Base-by-base conservation (phyloP, 2,888 invertebrate species). In the Synanthedon vespiformis region DNA sequence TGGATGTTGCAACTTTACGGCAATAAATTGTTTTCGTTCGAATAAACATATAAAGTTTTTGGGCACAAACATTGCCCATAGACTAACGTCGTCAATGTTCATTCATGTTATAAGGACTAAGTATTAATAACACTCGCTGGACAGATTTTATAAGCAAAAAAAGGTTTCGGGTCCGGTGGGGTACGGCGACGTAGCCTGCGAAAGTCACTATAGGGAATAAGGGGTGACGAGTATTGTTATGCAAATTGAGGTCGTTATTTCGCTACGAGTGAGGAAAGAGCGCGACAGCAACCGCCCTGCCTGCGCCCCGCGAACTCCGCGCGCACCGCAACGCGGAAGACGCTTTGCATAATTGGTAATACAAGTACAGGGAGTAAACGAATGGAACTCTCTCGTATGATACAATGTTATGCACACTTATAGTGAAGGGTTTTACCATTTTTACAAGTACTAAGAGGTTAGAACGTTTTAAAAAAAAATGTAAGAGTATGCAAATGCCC, bases 171-270 rank as follows among this genome's bases (percentile, higher is more conserved):
- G 79, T 80, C 84, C 84, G 68, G 67, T 75, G 84, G 82, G 85
- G 82, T 73, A 68, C 61, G 58, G 72, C 66, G 67, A 70, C 64
- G 72, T 70, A 70, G 79, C 79, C 82, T 79, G 80, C 74, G 75
- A 80, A 83, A 81, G 83, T 79, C 83, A 71, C 78, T 77, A 80
- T 77, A 70, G 82, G 77, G 80, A 77, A 79, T 79, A 80, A 82
- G 84, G 84, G 85, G 85, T 84, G 84, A 82, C 80, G 78, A 85
- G 83, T 80, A 86, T 85, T 87, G 86, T 86, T 87, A 87, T 87
- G 86, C 79, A 86, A 86, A 87, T 86, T 83, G 83, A 82, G 84
- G 86, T 86, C 85, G 85, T 87, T 85, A 87, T 87, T 85, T 84
- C 80, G 81, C 80, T 80, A 80, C 82, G 83, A 82, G 82, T 81